These are phyloP conservation scores for Drosophila fulvimacula DNA, from an alignment of 2,888 invertebrate genomes.

Conservation along the genomic window DNA sequence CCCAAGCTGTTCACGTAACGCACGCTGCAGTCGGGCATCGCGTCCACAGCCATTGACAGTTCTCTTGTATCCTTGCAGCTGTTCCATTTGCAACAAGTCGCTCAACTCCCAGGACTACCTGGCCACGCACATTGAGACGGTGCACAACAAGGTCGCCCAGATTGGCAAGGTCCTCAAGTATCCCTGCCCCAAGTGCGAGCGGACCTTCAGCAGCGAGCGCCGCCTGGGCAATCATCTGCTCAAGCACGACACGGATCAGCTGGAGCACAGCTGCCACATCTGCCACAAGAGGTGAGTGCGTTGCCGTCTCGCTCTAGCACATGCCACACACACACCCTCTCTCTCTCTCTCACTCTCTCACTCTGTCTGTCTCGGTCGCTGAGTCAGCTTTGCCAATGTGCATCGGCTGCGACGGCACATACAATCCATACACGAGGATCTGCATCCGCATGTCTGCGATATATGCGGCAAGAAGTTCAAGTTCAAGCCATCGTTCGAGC, in stretches of 20 bases:
- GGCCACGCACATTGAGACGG: conserved; percentile 73
- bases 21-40: no score
- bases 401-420: conserved; percentile 76
- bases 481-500: conserved; percentile 79
- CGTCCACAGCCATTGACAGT: no score
- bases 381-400: conserved; percentile 69
- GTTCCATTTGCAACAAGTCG: conserved; percentile 69
- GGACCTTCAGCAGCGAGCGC: conserved; percentile 70
- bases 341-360: background rate
- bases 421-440: conserved; percentile 77
- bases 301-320: background rate
- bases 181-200: conserved; percentile 68
- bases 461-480: conserved; percentile 81
- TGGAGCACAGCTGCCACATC: conserved; percentile 67
- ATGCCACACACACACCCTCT: no score
- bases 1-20: conserved; percentile 77
- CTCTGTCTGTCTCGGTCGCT: background rate
- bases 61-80: conserved; percentile 30
- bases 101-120: conserved; percentile 69
- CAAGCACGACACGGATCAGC: conserved; percentile 69
- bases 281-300: conserved; percentile 60
- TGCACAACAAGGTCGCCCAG: conserved; percentile 68
- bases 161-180: conserved; percentile 61
- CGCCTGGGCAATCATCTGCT: conserved; percentile 60
- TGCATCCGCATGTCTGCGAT: conserved; percentile 77